A percentile compares a stretch with the other conserved stretches of the same genome.
Evolutionary conservation across 1,140 invertebrate genomes (phyloP).

Genomic region (Temnothorax curvispinosus): DNA sequence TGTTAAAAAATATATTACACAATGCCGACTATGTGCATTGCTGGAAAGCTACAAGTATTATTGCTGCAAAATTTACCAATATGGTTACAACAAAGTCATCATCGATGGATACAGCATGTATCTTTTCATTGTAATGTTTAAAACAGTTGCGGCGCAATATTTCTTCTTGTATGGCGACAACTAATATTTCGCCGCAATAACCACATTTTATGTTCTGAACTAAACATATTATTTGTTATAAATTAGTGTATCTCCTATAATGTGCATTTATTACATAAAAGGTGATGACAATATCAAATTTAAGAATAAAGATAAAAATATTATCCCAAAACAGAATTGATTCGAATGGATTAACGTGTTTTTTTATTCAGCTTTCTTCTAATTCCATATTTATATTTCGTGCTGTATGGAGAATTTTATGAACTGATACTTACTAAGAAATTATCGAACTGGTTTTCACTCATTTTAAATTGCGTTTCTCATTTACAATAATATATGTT

Average conservation of each 20-base stretch:
- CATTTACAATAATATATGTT: too few species aligned
- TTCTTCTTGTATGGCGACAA: not conserved
- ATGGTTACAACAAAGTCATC: not conserved
- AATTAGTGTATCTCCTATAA: not conserved
- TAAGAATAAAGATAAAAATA: not conserved
- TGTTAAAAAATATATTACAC: too few species aligned
- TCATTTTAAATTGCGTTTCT: too few species aligned
- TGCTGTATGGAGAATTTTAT: too few species aligned
- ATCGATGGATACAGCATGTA: not conserved
- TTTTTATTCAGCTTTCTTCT: too few species aligned
- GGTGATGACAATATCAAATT: not conserved
- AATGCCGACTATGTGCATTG: too few species aligned
- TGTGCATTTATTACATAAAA: not conserved
- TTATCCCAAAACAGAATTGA: not conserved
- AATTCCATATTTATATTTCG: too few species aligned
- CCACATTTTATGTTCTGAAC: slow-evolving; percentile 3
- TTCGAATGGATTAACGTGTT: too few species aligned
- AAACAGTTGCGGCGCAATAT: not conserved
- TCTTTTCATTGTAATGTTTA: not conserved
- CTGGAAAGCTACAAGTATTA: too few species aligned
- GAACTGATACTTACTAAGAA: too few species aligned
- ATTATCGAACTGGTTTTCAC: too few species aligned
- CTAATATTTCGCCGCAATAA: not conserved
- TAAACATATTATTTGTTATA: not conserved
- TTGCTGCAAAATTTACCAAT: not conserved